These are phyloP conservation scores for Ochropleura leucogaster DNA, from an alignment of 2,888 invertebrate species.

Conservation along the genomic window DNA sequence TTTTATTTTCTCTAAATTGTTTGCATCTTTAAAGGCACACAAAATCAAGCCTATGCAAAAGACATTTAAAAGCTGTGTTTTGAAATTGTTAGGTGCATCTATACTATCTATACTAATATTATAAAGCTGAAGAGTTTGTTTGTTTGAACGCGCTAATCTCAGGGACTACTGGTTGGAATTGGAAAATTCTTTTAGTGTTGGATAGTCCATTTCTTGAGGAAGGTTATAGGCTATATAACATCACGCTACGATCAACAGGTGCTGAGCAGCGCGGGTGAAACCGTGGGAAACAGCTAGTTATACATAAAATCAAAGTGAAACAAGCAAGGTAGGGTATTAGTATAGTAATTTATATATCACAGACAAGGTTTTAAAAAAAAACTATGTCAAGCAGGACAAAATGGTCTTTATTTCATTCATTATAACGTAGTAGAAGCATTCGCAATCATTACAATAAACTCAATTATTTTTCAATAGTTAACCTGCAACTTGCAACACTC, in stretches of 20 bases:
- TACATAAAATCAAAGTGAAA: background rate
- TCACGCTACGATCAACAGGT: too few species aligned
- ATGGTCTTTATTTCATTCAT: too few species aligned
- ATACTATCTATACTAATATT: too few species aligned
- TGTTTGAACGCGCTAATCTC: too few species aligned
- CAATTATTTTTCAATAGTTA: background rate
- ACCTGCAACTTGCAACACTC: background rate
- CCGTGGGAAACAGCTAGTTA: too few species aligned
- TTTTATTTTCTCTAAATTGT: background rate
- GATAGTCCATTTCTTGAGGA: too few species aligned
- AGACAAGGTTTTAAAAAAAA: background rate
- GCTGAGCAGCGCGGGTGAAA: too few species aligned
- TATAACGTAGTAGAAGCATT: background rate
- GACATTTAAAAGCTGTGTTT: background rate
- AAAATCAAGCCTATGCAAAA: background rate
- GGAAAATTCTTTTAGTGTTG: too few species aligned
- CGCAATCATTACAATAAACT: background rate
- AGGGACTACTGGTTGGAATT: too few species aligned
- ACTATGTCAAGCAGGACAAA: background rate
- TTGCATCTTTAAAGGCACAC: background rate
- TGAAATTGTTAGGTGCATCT: accelerated
- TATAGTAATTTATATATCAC: background rate
- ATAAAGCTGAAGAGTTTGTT: too few species aligned
- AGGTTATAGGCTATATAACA: too few species aligned
- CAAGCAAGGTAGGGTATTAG: too few species aligned